Conservation (phyloP, 2,797 vertebrate species). For the Falco concolor region DNA sequence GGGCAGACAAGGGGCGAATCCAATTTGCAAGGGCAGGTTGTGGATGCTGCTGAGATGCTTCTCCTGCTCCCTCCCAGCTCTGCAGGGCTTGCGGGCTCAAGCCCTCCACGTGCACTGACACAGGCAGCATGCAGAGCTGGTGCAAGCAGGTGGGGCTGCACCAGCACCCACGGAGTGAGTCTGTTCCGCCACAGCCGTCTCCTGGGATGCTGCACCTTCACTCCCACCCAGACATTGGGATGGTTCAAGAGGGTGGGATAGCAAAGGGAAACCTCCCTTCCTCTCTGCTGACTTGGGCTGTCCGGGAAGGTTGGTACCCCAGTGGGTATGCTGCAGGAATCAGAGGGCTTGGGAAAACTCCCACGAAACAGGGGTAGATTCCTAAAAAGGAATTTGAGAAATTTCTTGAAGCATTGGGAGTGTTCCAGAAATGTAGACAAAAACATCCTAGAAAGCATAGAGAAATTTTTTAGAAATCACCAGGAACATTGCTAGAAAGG, state of each 20-base stretch:
- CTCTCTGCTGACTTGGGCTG: background rate
- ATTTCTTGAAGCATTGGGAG: background rate
- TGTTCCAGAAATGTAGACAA: background rate
- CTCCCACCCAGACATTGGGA: accelerated
- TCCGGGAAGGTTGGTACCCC: background rate
- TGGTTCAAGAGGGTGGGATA: background rate
- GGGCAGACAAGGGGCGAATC: accelerated
- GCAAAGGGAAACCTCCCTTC: background rate
- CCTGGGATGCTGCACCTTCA: background rate
- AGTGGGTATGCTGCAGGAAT: accelerated
- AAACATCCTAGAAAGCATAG: background rate
- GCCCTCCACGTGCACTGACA: background rate
- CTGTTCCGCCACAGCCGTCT: background rate
- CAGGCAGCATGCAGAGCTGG: background rate
- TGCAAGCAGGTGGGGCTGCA: background rate
- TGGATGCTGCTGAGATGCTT: background rate
- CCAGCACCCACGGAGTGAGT: accelerated
- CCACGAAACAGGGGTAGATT: background rate
- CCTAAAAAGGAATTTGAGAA: background rate
- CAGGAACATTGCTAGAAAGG: background rate
- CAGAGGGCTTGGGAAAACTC: background rate
- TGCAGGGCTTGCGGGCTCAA: background rate
- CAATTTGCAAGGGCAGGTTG: background rate
- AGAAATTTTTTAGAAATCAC: background rate
- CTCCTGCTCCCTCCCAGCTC: background rate